Evolutionary conservation across 2,113 vertebrate species (phyloP).

Genomic region (Eptesicus fuscus): DNA sequence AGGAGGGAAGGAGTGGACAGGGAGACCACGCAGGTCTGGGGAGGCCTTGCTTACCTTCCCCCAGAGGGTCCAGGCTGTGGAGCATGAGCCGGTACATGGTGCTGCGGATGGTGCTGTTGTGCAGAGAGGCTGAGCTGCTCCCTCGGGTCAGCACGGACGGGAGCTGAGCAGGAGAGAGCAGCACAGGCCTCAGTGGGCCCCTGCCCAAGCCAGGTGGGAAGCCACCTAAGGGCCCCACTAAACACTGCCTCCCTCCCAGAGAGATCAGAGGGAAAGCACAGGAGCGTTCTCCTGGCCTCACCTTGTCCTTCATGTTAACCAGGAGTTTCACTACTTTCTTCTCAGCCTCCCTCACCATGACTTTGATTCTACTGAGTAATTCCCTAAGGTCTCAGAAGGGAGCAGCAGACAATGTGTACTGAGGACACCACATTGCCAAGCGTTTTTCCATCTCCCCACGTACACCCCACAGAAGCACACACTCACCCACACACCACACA

Average conservation of each 20-base stretch:
- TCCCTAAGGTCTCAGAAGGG: background rate
- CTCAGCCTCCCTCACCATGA: background rate
- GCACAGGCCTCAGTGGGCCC: background rate
- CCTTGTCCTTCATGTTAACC: background rate
- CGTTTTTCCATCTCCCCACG: background rate
- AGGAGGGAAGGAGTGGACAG: background rate
- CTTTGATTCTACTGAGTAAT: background rate
- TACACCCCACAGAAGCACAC: background rate
- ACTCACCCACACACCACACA: background rate
- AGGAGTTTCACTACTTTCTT: background rate
- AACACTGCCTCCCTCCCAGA: background rate
- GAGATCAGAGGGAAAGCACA: background rate
- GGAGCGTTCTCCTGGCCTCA: background rate
- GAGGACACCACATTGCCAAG: background rate
- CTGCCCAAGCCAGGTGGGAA: background rate
- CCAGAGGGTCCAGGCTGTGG: conserved; percentile 93
- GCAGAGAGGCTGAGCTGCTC: conserved; percentile 92
- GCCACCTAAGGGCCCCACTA: accelerated
- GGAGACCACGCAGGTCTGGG: background rate
- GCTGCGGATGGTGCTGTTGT: conserved; percentile 94
- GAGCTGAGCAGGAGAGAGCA: conserved; percentile 80
- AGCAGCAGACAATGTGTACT: background rate
- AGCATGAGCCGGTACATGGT: conserved; percentile 96
- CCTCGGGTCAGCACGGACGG: conserved; percentile 87
- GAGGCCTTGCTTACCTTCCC: conserved; percentile 87